phyloP scores from a whole-genome alignment of 2,797 vertebrate genomes.

The Myoxocephalus aenaeus region DNA sequence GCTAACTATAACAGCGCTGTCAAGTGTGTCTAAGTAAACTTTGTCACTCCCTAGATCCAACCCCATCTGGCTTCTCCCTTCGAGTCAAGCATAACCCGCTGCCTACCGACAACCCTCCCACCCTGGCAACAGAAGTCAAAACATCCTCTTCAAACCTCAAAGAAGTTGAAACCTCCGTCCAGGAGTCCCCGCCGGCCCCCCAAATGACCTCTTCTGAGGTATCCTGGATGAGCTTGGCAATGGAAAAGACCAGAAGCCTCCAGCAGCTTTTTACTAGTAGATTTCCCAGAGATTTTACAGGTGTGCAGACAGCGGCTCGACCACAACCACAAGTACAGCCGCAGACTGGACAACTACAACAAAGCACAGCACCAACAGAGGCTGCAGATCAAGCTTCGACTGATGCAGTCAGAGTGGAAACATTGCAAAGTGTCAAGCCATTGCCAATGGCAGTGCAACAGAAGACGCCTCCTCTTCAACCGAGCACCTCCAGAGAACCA shows the following conservation, averaged over 20 bases:
- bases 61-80: constrained; percentile 31
- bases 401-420: constrained; percentile 42
- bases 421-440: constrained; percentile 45
- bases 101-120: neutral
- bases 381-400: constrained; percentile 21
- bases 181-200: constrained; percentile 60
- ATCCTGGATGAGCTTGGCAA: constrained; percentile 91
- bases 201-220: constrained; percentile 72
- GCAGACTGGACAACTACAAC: constrained; percentile 36
- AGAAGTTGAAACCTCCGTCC: constrained; percentile 39
- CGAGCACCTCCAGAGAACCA: constrained; percentile 46
- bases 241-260: constrained; percentile 88
- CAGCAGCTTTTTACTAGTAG: constrained; percentile 84
- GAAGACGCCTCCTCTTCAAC: constrained; percentile 36
- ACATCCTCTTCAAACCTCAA: constrained; percentile 11
- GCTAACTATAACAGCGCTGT: constrained; percentile 36
- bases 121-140: constrained; percentile 29
- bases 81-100: constrained; percentile 43
- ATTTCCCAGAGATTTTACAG: constrained; percentile 81
- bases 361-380: constrained; percentile 9
- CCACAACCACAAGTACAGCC: constrained; percentile 57
- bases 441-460: constrained; percentile 36
- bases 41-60: constrained; percentile 80
- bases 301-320: constrained; percentile 54
- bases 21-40: constrained; percentile 58